phyloP scores from a whole-genome alignment of 1,140 invertebrate species.

The Aphelenchoides fujianensis region DNA sequence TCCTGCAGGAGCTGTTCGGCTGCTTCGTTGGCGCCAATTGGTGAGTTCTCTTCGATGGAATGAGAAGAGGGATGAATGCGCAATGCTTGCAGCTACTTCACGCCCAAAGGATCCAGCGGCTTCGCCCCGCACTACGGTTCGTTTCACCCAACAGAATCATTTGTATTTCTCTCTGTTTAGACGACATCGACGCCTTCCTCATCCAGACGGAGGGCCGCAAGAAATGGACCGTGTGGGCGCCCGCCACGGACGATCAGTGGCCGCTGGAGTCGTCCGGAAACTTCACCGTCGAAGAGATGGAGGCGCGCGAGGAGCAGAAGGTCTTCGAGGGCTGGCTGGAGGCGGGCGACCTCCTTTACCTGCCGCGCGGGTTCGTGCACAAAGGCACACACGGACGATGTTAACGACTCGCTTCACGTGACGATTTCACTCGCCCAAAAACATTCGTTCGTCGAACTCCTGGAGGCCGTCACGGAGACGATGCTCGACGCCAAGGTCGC shows the following conservation, averaged over 20 bases:
- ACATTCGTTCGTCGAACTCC: conserved; percentile 29
- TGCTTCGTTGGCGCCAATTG: conserved; percentile 87
- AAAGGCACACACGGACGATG: conserved; percentile 26
- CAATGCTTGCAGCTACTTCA: conserved; percentile 41
- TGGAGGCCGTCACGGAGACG: conserved; percentile 17
- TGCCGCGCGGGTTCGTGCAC: conserved; percentile 45
- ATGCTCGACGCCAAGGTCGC: conserved; percentile 27
- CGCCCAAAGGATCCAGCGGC: conserved; percentile 29
- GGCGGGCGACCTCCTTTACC: conserved; percentile 54
- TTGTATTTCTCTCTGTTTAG: conserved; percentile 92
- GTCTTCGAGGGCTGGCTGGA: conserved; percentile 77
- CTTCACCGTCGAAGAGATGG: conserved; percentile 73
- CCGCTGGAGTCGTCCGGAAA: conserved; percentile 66
- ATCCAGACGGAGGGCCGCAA: conserved; percentile 93
- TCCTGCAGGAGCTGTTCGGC: conserved; percentile 86
- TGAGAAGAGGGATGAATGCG: neutral
- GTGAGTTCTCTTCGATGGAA: conserved; percentile 70
- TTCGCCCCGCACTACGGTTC: conserved; percentile 39
- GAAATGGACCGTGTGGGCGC: conserved; percentile 80
- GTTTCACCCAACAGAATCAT: neutral
- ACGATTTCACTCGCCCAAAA: conserved; percentile 45
- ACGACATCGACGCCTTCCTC: conserved; percentile 97
- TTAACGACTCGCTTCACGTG: conserved; percentile 19
- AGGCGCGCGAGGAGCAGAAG: conserved; percentile 69
- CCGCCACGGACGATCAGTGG: conserved; percentile 43